Evolutionary conservation across 2,888 invertebrate species (phyloP).

Genomic region (Plusia festucae): DNA sequence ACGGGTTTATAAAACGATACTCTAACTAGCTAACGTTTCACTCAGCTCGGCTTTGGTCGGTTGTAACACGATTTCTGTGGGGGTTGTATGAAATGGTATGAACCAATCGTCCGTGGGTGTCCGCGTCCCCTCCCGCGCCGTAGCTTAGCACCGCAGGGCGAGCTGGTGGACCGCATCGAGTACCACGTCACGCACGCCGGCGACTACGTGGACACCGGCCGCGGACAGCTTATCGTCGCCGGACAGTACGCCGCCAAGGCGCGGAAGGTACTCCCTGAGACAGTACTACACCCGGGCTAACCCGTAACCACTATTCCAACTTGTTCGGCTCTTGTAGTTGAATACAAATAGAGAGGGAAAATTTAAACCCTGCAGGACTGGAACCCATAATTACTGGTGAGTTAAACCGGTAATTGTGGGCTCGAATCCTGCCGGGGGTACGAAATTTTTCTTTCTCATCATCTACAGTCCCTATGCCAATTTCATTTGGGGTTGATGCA

Average conservation of each 20-base stretch:
- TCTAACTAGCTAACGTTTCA: constrained; percentile 72
- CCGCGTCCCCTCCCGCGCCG: constrained; percentile 78
- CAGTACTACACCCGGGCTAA: constrained; percentile 27
- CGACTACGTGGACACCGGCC: constrained; percentile 95
- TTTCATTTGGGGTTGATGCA: too few relatives aligned
- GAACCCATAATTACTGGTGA: too few relatives aligned
- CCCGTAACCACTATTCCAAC: not conserved
- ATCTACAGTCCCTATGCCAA: too few relatives aligned
- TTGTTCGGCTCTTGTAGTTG: not conserved
- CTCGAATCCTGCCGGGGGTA: too few relatives aligned
- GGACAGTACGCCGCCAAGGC: constrained; percentile 96
- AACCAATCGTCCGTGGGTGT: constrained; percentile 76
- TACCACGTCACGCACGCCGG: constrained; percentile 96
- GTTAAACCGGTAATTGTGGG: too few relatives aligned
- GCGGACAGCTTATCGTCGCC: constrained; percentile 93
- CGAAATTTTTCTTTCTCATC: too few relatives aligned
- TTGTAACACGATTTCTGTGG: constrained; percentile 69
- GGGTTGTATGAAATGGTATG: constrained; percentile 78
- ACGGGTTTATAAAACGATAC: constrained; percentile 54
- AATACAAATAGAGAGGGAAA: too few relatives aligned
- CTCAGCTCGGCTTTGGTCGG: constrained; percentile 74
- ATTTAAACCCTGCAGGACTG: too few relatives aligned
- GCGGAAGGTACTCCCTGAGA: constrained; percentile 93
- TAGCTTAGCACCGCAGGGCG: constrained; percentile 92
- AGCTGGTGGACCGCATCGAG: constrained; percentile 98